phyloP scores from a whole-genome alignment of 2,888 invertebrate genomes.

The Campopleginae sp. region DNA sequence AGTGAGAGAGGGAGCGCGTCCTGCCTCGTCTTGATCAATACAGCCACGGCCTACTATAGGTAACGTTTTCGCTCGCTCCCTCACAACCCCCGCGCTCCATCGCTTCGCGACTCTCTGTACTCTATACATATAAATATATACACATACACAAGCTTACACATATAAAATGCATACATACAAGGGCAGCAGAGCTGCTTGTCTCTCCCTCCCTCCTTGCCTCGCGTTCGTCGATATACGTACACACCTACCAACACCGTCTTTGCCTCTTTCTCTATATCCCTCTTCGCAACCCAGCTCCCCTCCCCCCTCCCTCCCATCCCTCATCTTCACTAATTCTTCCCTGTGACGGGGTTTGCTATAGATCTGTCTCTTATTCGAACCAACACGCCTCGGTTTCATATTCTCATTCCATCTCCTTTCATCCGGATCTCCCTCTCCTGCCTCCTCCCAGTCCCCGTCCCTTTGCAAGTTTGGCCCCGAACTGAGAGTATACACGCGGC shows the following conservation, averaged over 20 bases:
- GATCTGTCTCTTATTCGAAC: slow-evolving; percentile 82
- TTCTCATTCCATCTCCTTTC: slow-evolving; percentile 69
- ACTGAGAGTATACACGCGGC: slow-evolving; percentile 75
- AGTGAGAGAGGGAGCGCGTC: slow-evolving; percentile 74
- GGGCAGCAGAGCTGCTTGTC: slow-evolving; percentile 41
- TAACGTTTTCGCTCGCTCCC: slow-evolving; percentile 80
- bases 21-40: slow-evolving; percentile 84
- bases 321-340: slow-evolving; percentile 2
- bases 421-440: slow-evolving; percentile 71
- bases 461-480: slow-evolving; percentile 70
- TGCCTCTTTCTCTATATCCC: slow-evolving; percentile 67
- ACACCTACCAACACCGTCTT: slow-evolving; percentile 45
- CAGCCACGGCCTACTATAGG: slow-evolving; percentile 82
- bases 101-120: slow-evolving; percentile 23
- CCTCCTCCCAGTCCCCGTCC: slow-evolving; percentile 70
- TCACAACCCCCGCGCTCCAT: slow-evolving; percentile 67
- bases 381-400: slow-evolving; percentile 79
- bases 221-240: slow-evolving; percentile 31
- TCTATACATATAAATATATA: slow-evolving; percentile 22
- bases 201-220: slow-evolving; percentile 58
- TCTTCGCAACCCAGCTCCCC: slow-evolving; percentile 6
- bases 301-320: background rate
- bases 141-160: background rate
- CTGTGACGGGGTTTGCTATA: slow-evolving; percentile 73
- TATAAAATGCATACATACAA: slow-evolving; percentile 6